phyloP scores from a whole-genome alignment of 2,113 vertebrate species.

The Hemiprocne comata region DNA sequence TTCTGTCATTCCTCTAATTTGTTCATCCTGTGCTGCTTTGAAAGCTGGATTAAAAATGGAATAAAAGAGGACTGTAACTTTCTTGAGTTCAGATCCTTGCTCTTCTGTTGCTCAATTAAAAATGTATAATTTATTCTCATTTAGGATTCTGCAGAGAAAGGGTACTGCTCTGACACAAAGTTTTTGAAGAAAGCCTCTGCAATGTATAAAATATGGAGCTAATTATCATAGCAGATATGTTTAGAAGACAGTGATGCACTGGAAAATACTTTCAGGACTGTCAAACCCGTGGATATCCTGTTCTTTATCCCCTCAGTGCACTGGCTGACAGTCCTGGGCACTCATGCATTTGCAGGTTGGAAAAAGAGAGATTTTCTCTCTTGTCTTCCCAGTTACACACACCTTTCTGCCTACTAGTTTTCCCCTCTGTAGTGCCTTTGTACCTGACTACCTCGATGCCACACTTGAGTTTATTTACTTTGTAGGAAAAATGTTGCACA shows the following conservation, averaged over 20 bases:
- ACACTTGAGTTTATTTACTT: neutral
- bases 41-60: neutral
- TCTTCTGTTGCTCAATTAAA: constrained; percentile 9
- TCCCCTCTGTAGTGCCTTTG: neutral
- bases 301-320: neutral
- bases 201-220: neutral
- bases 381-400: neutral
- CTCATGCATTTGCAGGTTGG: neutral
- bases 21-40: neutral
- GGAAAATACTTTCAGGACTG: neutral
- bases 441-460: neutral
- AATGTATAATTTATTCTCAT: neutral
- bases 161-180: neutral
- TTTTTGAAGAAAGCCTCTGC: neutral
- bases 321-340: neutral
- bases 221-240: neutral
- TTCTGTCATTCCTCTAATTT: constrained; percentile 5
- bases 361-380: neutral
- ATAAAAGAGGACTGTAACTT: neutral
- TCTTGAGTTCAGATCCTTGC: neutral
- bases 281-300: neutral
- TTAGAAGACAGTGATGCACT: neutral
- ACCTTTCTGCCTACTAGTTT: neutral
- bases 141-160: neutral
- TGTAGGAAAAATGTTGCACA: neutral